A percentile compares a stretch with the other conserved stretches of the same genome.
Evolutionary conservation across 2,113 vertebrate genomes (phyloP).

Genomic region (Crotophaga sulcirostris): DNA sequence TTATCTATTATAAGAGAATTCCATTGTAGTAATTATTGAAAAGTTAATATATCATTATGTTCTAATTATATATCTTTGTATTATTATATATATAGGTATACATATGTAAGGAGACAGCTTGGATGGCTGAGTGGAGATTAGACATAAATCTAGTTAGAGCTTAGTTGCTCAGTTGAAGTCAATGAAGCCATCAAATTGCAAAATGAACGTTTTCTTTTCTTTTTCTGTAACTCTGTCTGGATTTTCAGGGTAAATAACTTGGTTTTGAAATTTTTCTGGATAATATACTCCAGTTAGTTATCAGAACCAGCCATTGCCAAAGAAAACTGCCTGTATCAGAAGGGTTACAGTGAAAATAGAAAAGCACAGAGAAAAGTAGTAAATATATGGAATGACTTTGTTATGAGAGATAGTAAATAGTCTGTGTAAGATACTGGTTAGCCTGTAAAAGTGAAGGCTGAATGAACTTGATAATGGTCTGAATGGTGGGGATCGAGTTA

Average conservation of each 20-base stretch:
- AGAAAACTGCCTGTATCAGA: not conserved
- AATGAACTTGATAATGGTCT: not conserved
- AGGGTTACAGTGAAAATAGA: not conserved
- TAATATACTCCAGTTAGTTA: not conserved
- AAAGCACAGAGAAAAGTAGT: not conserved
- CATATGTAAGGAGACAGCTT: not conserved
- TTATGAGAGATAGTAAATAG: not conserved
- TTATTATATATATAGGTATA: not conserved
- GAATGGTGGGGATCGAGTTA: not conserved
- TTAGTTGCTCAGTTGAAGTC: not conserved
- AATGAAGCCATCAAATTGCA: not conserved
- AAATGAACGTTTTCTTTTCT: not conserved
- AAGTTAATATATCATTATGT: not conserved
- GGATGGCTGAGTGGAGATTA: not conserved
- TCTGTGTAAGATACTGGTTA: not conserved
- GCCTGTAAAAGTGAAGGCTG: not conserved
- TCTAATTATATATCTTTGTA: not conserved
- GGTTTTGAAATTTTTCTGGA: not conserved
- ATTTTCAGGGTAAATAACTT: not conserved
- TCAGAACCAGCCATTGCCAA: not conserved
- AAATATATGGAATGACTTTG: not conserved
- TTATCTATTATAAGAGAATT: not conserved
- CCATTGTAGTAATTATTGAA: not conserved
- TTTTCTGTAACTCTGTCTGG: not conserved
- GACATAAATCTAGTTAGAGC: not conserved